phyloP scores from a whole-genome alignment of 2,797 vertebrate species.

The Parambassis ranga region DNA sequence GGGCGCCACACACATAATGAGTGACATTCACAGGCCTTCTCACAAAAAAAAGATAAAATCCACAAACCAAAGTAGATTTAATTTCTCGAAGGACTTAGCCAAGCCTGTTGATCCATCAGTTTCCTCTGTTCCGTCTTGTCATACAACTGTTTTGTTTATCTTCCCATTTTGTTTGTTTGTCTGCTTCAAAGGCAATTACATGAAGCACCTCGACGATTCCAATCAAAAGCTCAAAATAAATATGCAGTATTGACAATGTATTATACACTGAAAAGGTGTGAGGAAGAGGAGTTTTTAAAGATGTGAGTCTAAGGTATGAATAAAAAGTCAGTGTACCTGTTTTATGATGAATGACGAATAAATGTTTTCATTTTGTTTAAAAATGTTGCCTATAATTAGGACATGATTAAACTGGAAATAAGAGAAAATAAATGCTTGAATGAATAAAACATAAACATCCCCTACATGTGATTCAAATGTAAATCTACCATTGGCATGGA shows the following conservation, averaged over 20 bases:
- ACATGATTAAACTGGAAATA: too few species aligned
- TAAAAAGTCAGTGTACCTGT: not conserved
- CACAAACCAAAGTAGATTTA: constrained; percentile 45
- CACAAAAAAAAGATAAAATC: constrained; percentile 50
- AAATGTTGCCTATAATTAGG: too few species aligned
- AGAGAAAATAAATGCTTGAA: not conserved
- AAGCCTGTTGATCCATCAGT: constrained; percentile 23
- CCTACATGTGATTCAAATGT: constrained; percentile 22
- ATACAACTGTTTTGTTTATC: constrained; percentile 46
- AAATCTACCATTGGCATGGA: constrained; percentile 54
- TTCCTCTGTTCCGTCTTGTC: constrained; percentile 27
- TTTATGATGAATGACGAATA: not conserved
- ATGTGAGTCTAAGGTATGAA: not conserved
- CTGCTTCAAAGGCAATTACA: constrained; percentile 37
- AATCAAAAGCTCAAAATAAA: constrained; percentile 41
- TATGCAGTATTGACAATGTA: constrained; percentile 21
- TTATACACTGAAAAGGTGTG: constrained; percentile 6
- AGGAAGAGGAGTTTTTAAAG: not conserved
- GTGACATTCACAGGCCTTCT: constrained; percentile 33
- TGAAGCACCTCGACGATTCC: constrained; percentile 1
- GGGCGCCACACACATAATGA: constrained; percentile 37
- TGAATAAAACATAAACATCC: not conserved
- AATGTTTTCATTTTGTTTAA: not conserved
- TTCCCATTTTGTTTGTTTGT: constrained; percentile 46
- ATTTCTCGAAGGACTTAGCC: constrained; percentile 56